Percentiles rank a stretch among this genome's conserved stretches.
Evolutionary conservation across 2,113 vertebrate species (phyloP).

Genomic region (Nestor notabilis): DNA sequence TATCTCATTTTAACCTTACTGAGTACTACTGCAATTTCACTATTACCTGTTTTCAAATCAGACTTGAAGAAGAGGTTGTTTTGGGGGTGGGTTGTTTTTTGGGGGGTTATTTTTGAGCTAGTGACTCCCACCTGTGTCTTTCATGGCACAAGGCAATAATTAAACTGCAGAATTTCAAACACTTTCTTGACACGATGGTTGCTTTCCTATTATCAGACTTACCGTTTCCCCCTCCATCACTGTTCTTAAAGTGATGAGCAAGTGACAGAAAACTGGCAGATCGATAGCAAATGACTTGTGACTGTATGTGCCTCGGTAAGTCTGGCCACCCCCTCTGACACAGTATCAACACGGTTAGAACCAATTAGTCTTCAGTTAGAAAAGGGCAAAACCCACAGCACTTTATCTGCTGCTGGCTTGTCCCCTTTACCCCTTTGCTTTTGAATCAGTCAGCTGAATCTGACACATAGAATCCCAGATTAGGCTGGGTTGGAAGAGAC

Average conservation of each 20-base stretch:
- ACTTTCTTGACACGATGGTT: not conserved
- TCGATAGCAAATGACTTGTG: not conserved
- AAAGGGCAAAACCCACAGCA: not conserved
- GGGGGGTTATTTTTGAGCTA: not conserved
- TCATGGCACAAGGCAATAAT: slow-evolving; percentile 26
- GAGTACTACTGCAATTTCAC: not conserved
- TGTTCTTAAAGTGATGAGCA: not conserved
- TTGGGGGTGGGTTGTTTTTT: not conserved
- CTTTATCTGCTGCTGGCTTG: not conserved
- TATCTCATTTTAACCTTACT: not conserved
- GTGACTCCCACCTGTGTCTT: slow-evolving; percentile 28
- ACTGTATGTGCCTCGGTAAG: not conserved
- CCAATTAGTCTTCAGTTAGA: not conserved
- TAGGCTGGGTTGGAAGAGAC: not conserved
- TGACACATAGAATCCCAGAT: not conserved
- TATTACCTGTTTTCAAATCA: not conserved
- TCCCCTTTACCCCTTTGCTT: not conserved
- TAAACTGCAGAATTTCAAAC: slow-evolving; percentile 24
- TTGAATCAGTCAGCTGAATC: not conserved
- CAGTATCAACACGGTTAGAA: not conserved
- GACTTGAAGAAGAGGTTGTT: not conserved
- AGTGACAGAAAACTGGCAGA: not conserved
- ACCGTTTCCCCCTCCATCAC: not conserved
- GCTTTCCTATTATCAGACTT: not conserved
- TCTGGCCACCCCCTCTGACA: not conserved